phyloP scores from a whole-genome alignment of 2,888 invertebrate species.

The Netelia inedita region DNA sequence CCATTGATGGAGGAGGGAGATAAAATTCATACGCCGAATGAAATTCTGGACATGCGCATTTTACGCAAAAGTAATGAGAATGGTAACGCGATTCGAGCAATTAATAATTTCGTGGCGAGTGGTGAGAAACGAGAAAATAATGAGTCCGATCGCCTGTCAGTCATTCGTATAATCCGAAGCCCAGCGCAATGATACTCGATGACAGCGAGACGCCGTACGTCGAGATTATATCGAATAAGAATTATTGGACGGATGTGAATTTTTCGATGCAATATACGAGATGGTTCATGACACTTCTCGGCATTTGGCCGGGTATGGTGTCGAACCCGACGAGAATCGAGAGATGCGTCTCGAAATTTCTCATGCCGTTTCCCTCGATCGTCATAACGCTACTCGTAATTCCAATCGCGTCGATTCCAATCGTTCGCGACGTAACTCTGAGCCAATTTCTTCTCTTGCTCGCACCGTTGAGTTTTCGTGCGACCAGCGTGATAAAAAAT shows the following conservation, averaged over 20 bases:
- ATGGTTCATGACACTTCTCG: slow-evolving; percentile 60
- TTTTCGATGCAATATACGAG: slow-evolving; percentile 57
- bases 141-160: not conserved
- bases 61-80: not conserved
- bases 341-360: slow-evolving; percentile 26
- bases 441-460: slow-evolving; percentile 26
- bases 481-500: slow-evolving; percentile 54
- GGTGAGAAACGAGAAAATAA: not conserved
- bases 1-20: not conserved
- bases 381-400: slow-evolving; percentile 37
- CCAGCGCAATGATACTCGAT: slow-evolving; percentile 9
- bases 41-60: not conserved
- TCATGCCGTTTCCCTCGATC: slow-evolving; percentile 31
- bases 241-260: slow-evolving; percentile 48
- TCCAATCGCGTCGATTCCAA: slow-evolving; percentile 21
- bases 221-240: slow-evolving; percentile 11
- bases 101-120: not conserved
- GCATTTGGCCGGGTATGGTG: slow-evolving; percentile 56
- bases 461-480: slow-evolving; percentile 51
- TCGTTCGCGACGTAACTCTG: slow-evolving; percentile 30
- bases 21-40: not conserved
- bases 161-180: not conserved
- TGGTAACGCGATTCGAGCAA: not conserved
- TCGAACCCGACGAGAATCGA: slow-evolving; percentile 38
- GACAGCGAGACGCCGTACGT: not conserved